phyloP scores from a whole-genome alignment of 64 coral and sea anemone genomes.

The Porites lutea region DNA sequence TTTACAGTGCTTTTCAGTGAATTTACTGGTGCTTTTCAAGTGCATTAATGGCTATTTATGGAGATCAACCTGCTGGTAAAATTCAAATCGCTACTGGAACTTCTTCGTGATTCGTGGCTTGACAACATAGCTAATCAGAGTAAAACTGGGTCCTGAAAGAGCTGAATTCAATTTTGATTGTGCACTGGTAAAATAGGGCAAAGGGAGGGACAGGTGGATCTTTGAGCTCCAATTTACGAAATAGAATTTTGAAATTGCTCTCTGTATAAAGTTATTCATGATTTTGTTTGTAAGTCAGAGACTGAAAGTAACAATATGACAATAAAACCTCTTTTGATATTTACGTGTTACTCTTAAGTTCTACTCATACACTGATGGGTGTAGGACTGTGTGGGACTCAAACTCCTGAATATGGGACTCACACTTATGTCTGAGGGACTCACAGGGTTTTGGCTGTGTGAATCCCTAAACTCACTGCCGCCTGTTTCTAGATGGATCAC shows the following conservation, averaged over 20 bases:
- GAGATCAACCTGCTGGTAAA: not conserved
- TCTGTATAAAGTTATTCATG: slow-evolving; percentile 41
- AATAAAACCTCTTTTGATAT: not conserved
- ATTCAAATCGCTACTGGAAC: slow-evolving; percentile 11
- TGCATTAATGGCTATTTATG: too few relatives aligned
- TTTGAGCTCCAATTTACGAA: slow-evolving; percentile 60
- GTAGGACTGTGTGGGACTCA: too few relatives aligned
- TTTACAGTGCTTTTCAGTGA: too few relatives aligned
- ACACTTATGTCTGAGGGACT: slow-evolving; percentile 36
- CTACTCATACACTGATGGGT: too few relatives aligned
- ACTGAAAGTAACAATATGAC: slow-evolving; percentile 25
- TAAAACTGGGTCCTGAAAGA: slow-evolving; percentile 35
- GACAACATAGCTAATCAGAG: slow-evolving; percentile 42
- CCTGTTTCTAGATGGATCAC: slow-evolving; percentile 58
- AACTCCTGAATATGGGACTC: slow-evolving; percentile 33
- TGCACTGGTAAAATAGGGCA: slow-evolving; percentile 3
- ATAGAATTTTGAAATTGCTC: slow-evolving; percentile 49
- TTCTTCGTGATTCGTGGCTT: not conserved
- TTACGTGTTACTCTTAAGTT: too few relatives aligned
- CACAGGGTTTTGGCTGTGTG: slow-evolving; percentile 34
- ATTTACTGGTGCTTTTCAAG: too few relatives aligned
- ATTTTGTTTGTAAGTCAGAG: slow-evolving; percentile 7
- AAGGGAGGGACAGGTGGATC: slow-evolving; percentile 19
- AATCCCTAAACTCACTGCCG: slow-evolving; percentile 48
- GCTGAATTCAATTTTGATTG: slow-evolving; percentile 29